A percentile compares a stretch with the other conserved stretches of the same genome.
These are phyloP conservation scores for Listronotus bonariensis DNA, from an alignment of 1,140 invertebrate species.

Conservation along the genomic window DNA sequence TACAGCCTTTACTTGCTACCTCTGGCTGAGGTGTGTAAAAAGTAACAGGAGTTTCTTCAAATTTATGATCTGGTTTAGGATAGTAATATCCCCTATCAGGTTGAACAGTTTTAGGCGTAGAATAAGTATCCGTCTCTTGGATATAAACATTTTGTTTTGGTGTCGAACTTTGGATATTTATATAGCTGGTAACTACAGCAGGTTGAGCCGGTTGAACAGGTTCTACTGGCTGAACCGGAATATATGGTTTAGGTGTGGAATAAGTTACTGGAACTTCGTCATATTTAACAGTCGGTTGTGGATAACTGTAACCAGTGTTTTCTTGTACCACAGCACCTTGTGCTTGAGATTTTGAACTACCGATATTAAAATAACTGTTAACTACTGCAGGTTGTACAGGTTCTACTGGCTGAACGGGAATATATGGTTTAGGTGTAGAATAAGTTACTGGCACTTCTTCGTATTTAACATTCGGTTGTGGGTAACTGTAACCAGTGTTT, in stretches of 20 bases:
- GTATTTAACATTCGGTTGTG: constrained; percentile 17
- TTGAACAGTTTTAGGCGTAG: background rate
- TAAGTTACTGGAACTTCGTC: background rate
- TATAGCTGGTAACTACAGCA: constrained; percentile 32
- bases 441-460: background rate
- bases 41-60: constrained; percentile 26
- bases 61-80: background rate
- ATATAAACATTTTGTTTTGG: background rate
- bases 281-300: constrained; percentile 18
- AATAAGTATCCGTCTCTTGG: background rate
- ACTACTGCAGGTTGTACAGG: constrained; percentile 12
- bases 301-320: constrained; percentile 33
- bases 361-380: constrained; percentile 35
- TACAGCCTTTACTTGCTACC: no score
- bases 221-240: background rate
- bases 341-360: background rate
- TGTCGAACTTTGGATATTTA: constrained; percentile 24
- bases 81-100: background rate
- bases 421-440: constrained; percentile 8
- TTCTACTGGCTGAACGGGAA: background rate
- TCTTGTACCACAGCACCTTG: constrained; percentile 42
- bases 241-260: constrained; percentile 6
- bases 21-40: background rate
- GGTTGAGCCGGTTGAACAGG: constrained; percentile 15
- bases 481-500: constrained; percentile 33